These are phyloP conservation scores for Vultur gryphus DNA, from an alignment of 2,797 vertebrate species.

Conservation along the genomic window DNA sequence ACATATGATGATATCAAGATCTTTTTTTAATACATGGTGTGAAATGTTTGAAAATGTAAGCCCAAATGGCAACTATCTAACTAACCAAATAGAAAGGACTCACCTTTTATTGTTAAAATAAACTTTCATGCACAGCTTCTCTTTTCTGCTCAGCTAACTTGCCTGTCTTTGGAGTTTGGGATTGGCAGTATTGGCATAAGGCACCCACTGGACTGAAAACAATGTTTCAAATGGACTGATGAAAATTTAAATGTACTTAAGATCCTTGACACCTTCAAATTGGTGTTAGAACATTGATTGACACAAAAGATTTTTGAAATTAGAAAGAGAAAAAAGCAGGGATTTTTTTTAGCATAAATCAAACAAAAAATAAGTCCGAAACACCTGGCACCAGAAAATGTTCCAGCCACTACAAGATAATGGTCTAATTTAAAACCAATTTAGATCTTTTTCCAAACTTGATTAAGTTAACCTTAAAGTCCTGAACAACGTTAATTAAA, in stretches of 20 bases:
- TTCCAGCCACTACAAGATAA: background rate
- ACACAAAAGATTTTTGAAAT: background rate
- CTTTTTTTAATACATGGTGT: background rate
- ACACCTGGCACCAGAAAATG: background rate
- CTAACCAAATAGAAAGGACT: background rate
- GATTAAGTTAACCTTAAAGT: background rate
- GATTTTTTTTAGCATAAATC: background rate
- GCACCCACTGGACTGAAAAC: background rate
- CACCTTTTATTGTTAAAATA: background rate
- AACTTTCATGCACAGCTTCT: background rate
- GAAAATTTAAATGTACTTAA: background rate
- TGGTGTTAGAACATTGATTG: background rate
- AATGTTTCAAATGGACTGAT: background rate
- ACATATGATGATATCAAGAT: background rate
- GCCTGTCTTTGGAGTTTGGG: background rate
- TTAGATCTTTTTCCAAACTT: background rate
- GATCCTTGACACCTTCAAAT: background rate
- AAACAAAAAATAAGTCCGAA: background rate
- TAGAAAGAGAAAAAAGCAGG: background rate
- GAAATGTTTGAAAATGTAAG: background rate
- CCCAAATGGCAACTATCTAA: background rate
- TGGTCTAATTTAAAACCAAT: background rate
- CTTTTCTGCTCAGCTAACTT: background rate
- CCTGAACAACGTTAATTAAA: background rate
- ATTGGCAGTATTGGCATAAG: background rate